Base-by-base conservation (phyloP, 2,888 invertebrate species). In the Lymantria dispar region DNA sequence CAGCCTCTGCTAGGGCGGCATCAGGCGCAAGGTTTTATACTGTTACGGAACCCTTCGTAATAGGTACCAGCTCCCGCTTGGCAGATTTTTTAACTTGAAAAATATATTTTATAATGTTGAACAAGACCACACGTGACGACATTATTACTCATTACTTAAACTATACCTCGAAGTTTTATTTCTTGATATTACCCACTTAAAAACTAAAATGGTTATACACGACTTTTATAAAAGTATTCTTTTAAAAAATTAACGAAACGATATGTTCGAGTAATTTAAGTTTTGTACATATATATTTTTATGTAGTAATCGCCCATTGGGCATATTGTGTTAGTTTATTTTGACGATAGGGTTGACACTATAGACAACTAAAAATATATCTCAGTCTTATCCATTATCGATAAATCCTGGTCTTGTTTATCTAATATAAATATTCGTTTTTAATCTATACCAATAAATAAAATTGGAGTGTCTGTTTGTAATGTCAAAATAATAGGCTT, bases 81-180 rank as follows among this genome's bases (percentile, higher is more conserved):
- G 22, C 5, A 5, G 22, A 22, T 22, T 33, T 33, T 33, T 33
- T 2, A 22, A 33, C 33, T 10, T 33, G 3, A 8, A 10, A 33
- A 33, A 33, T 33, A 33, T 33, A 33, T 33, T 15, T n/a, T 40
- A 33, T 9, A 29, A 13, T 10, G n/a, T 41, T 15, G n/a, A n/a
- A 41, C 39, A 45, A 29, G 22, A 40, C 22, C 45, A 45, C 45
- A 41, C 45, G 49, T 49, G 45, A 36, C 36, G 7, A 12, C 10
- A 11, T 41, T 37, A 49, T 22, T 41, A 41, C 29, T 22, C 11
- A 49, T 45, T 45, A 45, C 33, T 49, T 36, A 8, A 30, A 42
- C 22, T 31, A 36, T 11, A 9, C n/a, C 10, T 29, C 30, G 8
- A 13, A 12, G 33, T 14, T 43, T 13, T 43, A 29, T 31, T 22